Evolutionary conservation across 1,140 invertebrate genomes (phyloP), one percentile per base, ranked within the genome.

Genomic region (Aphaenogaster ashmeadi): DNA sequence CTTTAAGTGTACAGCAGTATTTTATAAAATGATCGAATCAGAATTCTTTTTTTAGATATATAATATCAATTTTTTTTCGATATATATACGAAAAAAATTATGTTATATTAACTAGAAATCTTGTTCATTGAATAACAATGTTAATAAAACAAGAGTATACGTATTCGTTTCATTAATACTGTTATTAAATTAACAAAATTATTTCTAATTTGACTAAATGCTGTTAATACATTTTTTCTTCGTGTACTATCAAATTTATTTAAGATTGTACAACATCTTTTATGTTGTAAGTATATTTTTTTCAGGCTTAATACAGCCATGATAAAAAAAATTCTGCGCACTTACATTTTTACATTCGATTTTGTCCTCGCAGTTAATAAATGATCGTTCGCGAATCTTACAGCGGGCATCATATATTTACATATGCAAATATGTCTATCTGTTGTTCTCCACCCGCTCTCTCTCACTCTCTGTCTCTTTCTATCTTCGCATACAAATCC

Each of bases 401-500:
- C 56, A 66, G 21, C 3, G 1, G 18, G n/a, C 50, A 44, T 18
- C 54, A 5, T 8, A 52, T 47, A 58, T 74, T 83, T 83, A 72
- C 54, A 38, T 74, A 74, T 60, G 67, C 54, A 60, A 60, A 83
- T 72, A 47, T 4, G 13, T 54, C 54, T 62, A 44, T 78, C 47
- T 21, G 18, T 71, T 44, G 33, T 58, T 44, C 27, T 44, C 21
- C 38, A 56, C 8, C 11, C 41, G 58, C 41, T 13, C 11, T 62
- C 9, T 64, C 44, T 79, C 33, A 36, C 44, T 64, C 33, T 58
- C 15, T 71, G 2, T 58, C 38, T 72, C 15, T 44, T 5, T 27
- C 8, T n/a, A 18, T 56, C 47, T 56, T 13, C 21, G 41, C 18
- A 33, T 18, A 81, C n/a, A 36, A 90, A 72, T 88, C 75, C 81